Evolutionary conservation across 2,113 vertebrate genomes (phyloP).

Genomic region (Natator depressus): DNA sequence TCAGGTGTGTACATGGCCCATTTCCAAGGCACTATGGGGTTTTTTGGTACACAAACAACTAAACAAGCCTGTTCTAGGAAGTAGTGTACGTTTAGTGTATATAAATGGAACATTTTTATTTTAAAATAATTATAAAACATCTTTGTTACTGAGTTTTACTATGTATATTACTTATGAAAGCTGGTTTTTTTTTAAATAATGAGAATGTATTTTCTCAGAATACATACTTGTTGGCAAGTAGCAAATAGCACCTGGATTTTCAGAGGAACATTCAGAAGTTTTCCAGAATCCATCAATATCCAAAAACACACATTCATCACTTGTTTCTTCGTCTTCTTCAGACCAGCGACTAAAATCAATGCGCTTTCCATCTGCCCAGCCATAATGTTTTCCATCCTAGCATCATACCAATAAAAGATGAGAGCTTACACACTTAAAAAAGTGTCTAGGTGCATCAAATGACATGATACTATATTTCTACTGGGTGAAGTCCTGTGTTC

Average conservation of each 20-base stretch:
- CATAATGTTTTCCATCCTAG: slow-evolving; percentile 89
- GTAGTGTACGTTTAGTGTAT: neutral
- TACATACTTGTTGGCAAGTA: slow-evolving; percentile 84
- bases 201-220: neutral
- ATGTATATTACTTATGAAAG: neutral
- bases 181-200: neutral
- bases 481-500: neutral
- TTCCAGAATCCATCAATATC: slow-evolving; percentile 94
- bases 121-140: neutral
- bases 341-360: slow-evolving; percentile 91
- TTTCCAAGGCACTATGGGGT: neutral
- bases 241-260: slow-evolving; percentile 89
- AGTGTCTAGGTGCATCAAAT: neutral
- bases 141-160: neutral
- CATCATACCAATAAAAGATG: neutral
- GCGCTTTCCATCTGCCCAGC: slow-evolving; percentile 90
- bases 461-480: neutral
- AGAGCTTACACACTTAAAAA: neutral
- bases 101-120: neutral
- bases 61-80: neutral
- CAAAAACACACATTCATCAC: slow-evolving; percentile 87
- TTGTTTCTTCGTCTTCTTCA: slow-evolving; percentile 72
- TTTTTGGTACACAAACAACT: neutral
- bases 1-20: neutral
- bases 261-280: slow-evolving; percentile 83